Evolutionary conservation across 2,888 invertebrate genomes (phyloP).

Genomic region (Ennomos quercinarius): DNA sequence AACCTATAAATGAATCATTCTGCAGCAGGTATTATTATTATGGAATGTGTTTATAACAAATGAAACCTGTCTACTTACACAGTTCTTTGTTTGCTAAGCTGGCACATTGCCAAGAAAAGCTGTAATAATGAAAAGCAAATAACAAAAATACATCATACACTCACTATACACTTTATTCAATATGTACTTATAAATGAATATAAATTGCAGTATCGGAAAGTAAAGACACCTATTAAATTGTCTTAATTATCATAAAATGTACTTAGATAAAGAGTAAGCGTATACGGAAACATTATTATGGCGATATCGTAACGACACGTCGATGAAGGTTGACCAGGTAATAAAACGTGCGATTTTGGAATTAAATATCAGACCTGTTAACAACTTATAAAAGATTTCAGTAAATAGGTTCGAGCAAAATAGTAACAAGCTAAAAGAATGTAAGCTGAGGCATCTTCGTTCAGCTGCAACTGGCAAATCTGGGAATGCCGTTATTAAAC

Average conservation of each 20-base stretch:
- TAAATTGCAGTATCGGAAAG: slow-evolving; percentile 17
- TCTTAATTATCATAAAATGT: slow-evolving; percentile 8
- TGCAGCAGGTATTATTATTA: slow-evolving; percentile 13
- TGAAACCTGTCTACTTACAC: slow-evolving; percentile 25
- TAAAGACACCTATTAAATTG: slow-evolving; percentile 14
- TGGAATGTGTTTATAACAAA: slow-evolving; percentile 26
- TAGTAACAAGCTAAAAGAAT: background rate
- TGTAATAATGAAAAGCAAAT: slow-evolving; percentile 16
- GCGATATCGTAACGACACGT: slow-evolving; percentile 27
- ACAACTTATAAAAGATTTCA: slow-evolving; percentile 2
- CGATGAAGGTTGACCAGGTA: slow-evolving; percentile 40
- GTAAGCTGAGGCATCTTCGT: too few species aligned
- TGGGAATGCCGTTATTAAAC: too few species aligned
- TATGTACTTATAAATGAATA: slow-evolving; percentile 9
- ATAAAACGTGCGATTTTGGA: slow-evolving; percentile 14
- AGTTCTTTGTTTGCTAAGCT: slow-evolving; percentile 34
- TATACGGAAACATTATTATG: slow-evolving; percentile 21
- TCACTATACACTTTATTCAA: slow-evolving; percentile 14
- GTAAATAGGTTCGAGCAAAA: too few species aligned
- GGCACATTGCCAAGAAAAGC: slow-evolving; percentile 34
- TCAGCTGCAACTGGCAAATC: too few species aligned
- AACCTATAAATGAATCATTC: slow-evolving; percentile 30
- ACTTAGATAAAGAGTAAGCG: slow-evolving; percentile 9
- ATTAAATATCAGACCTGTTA: background rate
- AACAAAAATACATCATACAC: slow-evolving; percentile 14